phyloP scores from a whole-genome alignment of 2,113 vertebrate genomes.

The Spheniscus mendiculus region DNA sequence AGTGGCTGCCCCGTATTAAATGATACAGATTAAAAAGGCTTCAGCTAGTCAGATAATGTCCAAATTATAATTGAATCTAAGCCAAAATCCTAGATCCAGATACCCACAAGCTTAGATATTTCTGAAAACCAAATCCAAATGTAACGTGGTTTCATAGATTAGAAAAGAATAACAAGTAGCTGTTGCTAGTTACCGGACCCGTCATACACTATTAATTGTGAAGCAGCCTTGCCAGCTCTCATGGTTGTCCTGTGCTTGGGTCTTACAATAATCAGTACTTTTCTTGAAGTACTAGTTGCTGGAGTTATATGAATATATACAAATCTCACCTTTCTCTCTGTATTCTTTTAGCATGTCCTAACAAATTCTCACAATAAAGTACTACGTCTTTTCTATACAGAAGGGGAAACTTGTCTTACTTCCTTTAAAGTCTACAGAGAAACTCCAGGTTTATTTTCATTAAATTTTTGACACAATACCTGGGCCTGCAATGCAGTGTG shows the following conservation, averaged over 20 bases:
- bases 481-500: background rate
- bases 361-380: background rate
- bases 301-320: background rate
- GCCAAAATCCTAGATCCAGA: slow-evolving; percentile 3
- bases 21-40: background rate
- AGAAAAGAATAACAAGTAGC: slow-evolving; percentile 37
- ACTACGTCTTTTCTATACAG: background rate
- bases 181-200: slow-evolving; percentile 10
- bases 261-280: background rate
- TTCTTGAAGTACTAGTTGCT: background rate
- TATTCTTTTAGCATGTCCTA: background rate
- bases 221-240: background rate
- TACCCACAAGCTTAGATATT: slow-evolving; percentile 3
- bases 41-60: slow-evolving; percentile 9
- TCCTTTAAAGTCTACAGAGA: background rate
- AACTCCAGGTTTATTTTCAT: background rate
- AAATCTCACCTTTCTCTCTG: background rate
- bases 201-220: background rate
- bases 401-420: background rate
- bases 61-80: background rate
- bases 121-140: slow-evolving; percentile 38
- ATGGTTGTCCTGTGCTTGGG: background rate
- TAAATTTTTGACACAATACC: background rate
- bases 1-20: background rate
- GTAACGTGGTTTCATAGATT: background rate